Percentiles rank a stretch among this genome's conserved stretches.
These are phyloP conservation scores for Malachius bipustulatus DNA, from an alignment of 2,888 invertebrate genomes.

Conservation along the genomic window DNA sequence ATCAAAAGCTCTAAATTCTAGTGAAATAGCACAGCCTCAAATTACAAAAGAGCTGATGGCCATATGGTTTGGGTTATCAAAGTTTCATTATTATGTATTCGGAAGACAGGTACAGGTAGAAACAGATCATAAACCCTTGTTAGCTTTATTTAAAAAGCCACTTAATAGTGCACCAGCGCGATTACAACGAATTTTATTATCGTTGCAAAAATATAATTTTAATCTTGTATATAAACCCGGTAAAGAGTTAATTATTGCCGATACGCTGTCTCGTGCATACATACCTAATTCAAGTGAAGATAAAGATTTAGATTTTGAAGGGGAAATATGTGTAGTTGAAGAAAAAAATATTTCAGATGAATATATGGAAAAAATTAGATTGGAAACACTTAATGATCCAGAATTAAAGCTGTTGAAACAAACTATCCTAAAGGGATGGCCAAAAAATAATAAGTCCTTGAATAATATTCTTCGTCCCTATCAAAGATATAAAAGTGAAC, in stretches of 20 bases:
- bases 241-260: conserved; percentile 13
- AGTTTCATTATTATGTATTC: too few species aligned
- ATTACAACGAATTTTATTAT: too few species aligned
- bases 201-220: too few species aligned
- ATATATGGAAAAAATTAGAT: conserved; percentile 10
- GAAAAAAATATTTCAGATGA: conserved; percentile 11
- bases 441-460: conserved; percentile 11
- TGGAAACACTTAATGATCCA: conserved; percentile 9
- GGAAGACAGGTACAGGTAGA: conserved; percentile 5
- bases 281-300: conserved; percentile 3
- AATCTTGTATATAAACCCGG: too few species aligned
- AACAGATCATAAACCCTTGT: too few species aligned
- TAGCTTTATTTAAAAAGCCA: too few species aligned
- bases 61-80: too few species aligned
- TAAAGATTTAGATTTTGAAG: conserved; percentile 8
- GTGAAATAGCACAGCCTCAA: conserved; percentile 2
- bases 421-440: conserved; percentile 12
- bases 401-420: conserved; percentile 9
- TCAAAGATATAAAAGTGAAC: too few species aligned
- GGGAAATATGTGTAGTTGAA: conserved; percentile 8
- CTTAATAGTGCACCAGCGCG: conserved; percentile 12
- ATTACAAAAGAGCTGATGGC: conserved; percentile 9
- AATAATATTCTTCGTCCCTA: too few species aligned
- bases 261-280: conserved; percentile 11
- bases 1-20: conserved; percentile 9